These are phyloP conservation scores for Callyntrura guangdongensis DNA, from an alignment of 2,888 invertebrate species.

Conservation along the genomic window DNA sequence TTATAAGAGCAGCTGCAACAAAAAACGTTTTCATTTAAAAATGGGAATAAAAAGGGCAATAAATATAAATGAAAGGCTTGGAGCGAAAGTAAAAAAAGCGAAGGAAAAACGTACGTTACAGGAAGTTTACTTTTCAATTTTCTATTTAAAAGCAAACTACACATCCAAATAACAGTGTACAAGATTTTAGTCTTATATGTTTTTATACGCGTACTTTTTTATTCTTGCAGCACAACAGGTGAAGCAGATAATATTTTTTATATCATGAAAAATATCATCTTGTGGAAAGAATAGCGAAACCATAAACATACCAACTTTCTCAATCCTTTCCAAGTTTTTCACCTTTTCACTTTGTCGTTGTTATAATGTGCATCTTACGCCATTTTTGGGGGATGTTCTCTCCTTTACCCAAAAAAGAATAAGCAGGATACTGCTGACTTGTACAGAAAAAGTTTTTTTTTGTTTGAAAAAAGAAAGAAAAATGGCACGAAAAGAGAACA, in stretches of 20 bases:
- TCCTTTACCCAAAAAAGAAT: not conserved
- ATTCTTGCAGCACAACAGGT: constrained; percentile 60
- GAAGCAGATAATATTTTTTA: constrained; percentile 51
- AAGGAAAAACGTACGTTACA: not conserved
- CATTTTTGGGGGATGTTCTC: not conserved
- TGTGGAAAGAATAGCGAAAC: not conserved
- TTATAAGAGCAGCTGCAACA: not conserved
- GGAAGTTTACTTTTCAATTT: constrained; percentile 45
- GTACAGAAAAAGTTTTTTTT: not conserved
- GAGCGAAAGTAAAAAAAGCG: not conserved
- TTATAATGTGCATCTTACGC: constrained; percentile 50
- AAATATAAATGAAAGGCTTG: constrained; percentile 52
- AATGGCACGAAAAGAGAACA: constrained; percentile 13
- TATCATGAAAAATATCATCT: constrained; percentile 19
- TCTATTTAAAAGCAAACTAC: constrained; percentile 11
- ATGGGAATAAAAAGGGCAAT: constrained; percentile 46
- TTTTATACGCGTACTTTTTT: not conserved
- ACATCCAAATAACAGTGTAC: not conserved
- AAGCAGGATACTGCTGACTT: not conserved
- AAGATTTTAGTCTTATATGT: not conserved
- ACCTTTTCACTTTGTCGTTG: constrained; percentile 42
- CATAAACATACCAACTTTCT: not conserved
- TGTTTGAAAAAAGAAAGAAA: not conserved
- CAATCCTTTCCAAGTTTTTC: constrained; percentile 29
- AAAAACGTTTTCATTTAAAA: constrained; percentile 22